Conservation (phyloP, 2,888 invertebrate species). For the Ochlodes sylvanus region DNA sequence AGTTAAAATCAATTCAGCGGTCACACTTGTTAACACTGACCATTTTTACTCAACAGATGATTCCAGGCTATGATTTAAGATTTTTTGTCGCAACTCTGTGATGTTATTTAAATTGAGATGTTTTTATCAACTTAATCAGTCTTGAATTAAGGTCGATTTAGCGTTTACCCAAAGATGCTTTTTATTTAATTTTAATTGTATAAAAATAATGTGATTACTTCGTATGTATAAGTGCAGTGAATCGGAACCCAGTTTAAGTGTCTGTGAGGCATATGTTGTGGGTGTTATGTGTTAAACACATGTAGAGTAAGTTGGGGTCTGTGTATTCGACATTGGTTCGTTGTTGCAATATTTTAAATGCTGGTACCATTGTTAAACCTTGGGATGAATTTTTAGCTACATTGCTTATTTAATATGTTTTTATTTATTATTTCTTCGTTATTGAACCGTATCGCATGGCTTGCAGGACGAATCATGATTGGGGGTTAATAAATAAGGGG, state of each 20-base stretch:
- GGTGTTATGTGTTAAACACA: conserved; percentile 54
- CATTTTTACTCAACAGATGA: neutral
- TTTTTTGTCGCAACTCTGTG: conserved; percentile 22
- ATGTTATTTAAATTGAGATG: conserved; percentile 17
- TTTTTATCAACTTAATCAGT: neutral
- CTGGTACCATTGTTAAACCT: conserved; percentile 2
- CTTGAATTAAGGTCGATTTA: conserved; percentile 34
- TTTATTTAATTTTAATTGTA: conserved; percentile 37
- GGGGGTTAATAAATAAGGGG: too few relatives aligned
- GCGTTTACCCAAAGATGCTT: conserved; percentile 48
- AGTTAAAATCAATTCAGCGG: neutral
- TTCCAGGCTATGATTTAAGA: conserved; percentile 22
- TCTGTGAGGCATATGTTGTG: conserved; percentile 49
- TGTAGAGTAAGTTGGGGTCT: conserved; percentile 40
- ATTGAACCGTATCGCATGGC: too few relatives aligned
- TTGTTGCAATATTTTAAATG: neutral
- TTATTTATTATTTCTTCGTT: too few relatives aligned
- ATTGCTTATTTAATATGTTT: too few relatives aligned
- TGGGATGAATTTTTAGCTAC: too few relatives aligned
- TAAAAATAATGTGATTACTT: conserved; percentile 46
- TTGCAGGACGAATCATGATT: too few relatives aligned
- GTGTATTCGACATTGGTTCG: neutral
- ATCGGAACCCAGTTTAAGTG: conserved; percentile 43
- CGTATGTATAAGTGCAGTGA: conserved; percentile 44
- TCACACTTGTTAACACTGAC: conserved; percentile 24